Evolutionary conservation across 92 coral and sea anemone species (phyloP).

Genomic region (Parazoanthus atlanticus): DNA sequence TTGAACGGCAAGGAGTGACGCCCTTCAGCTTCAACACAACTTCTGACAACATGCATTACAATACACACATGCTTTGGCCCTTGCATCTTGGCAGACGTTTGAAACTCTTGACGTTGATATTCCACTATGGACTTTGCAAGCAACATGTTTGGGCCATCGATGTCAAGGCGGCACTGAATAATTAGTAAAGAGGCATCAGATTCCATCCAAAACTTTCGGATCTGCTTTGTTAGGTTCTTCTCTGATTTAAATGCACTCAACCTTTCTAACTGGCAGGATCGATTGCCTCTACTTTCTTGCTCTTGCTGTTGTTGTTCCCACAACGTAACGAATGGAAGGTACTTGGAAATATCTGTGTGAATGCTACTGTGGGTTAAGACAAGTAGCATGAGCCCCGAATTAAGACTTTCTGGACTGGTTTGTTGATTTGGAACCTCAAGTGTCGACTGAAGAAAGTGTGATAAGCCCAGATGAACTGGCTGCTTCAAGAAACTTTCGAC

Average conservation of each 20-base stretch:
- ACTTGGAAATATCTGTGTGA: conserved; percentile 37
- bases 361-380: conserved; percentile 53
- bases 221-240: conserved; percentile 27
- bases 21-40: background rate
- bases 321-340: conserved; percentile 2
- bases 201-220: conserved; percentile 27
- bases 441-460: background rate
- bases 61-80: conserved; percentile 40
- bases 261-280: conserved; percentile 24
- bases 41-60: conserved; percentile 28
- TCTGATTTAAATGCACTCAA: conserved; percentile 43
- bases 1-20: conserved; percentile 36
- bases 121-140: conserved; percentile 38
- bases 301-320: background rate
- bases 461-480: background rate
- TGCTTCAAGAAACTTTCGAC: background rate
- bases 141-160: conserved; percentile 39
- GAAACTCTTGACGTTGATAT: conserved; percentile 11
- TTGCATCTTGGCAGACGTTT: conserved; percentile 14
- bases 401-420: background rate
- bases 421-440: background rate
- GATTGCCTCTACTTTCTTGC: background rate
- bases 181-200: conserved; percentile 4
- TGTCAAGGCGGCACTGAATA: conserved; percentile 33
- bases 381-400: conserved; percentile 40